Conservation (phyloP, 2,797 vertebrate species). For the Glyptemys insculpta region DNA sequence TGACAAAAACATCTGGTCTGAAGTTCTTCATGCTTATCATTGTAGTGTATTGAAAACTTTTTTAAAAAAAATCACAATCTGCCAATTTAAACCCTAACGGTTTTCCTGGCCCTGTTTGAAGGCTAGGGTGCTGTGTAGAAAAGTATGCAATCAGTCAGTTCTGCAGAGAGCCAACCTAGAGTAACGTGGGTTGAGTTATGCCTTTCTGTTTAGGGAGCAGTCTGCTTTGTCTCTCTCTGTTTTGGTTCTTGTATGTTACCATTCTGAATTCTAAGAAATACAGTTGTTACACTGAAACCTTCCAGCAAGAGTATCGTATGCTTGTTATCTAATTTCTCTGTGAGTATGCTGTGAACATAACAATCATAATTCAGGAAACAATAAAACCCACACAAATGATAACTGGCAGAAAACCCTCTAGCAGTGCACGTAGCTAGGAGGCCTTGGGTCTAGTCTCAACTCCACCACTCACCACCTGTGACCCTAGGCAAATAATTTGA, state of each 20-base stretch:
- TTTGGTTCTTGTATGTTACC: not conserved
- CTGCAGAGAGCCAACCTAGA: not conserved
- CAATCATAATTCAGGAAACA: conserved; percentile 30
- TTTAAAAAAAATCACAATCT: not conserved
- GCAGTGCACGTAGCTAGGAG: not conserved
- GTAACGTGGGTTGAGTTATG: not conserved
- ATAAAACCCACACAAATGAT: conserved; percentile 33
- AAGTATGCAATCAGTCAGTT: not conserved
- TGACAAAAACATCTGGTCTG: conserved; percentile 37
- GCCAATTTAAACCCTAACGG: not conserved
- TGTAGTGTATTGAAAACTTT: not conserved
- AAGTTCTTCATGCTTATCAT: not conserved
- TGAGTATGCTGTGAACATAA: not conserved
- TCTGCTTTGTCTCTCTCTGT: not conserved
- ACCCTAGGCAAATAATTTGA: rapidly evolving
- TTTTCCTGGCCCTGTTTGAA: not conserved
- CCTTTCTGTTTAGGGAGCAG: not conserved
- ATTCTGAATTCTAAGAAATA: not conserved
- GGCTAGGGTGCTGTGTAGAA: not conserved
- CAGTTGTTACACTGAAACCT: not conserved
- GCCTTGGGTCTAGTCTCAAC: not conserved
- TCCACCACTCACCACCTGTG: not conserved
- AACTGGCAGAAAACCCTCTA: not conserved
- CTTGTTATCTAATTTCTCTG: not conserved
- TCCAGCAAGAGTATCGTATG: not conserved